phyloP scores from a whole-genome alignment of 2,888 invertebrate species.

The Tuta absoluta region DNA sequence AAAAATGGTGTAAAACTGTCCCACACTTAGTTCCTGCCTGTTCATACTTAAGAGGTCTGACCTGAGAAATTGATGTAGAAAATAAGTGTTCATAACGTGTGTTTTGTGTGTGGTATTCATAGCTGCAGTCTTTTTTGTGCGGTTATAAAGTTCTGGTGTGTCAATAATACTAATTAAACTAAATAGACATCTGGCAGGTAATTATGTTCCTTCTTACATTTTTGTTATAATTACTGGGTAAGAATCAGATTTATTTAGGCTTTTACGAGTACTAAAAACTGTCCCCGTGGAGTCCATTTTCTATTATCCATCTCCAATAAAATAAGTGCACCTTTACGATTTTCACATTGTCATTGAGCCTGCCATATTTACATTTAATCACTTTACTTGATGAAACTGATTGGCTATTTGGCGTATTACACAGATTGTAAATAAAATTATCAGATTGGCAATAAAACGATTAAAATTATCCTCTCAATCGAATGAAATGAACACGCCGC shows the following conservation, averaged over 20 bases:
- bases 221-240: too few relatives aligned
- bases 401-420: conserved; percentile 3
- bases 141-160: too few relatives aligned
- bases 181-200: too few relatives aligned
- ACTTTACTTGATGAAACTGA: not conserved
- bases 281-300: too few relatives aligned
- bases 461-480: not conserved
- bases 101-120: too few relatives aligned
- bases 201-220: too few relatives aligned
- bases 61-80: not conserved
- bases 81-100: not conserved
- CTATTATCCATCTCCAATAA: not conserved
- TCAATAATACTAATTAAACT: too few relatives aligned
- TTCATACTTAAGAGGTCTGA: not conserved
- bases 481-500: not conserved
- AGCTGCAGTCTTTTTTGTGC: too few relatives aligned
- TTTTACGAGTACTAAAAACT: too few relatives aligned
- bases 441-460: conserved; percentile 6
- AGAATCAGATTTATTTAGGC: too few relatives aligned
- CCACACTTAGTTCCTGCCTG: conserved; percentile 8
- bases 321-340: not conserved
- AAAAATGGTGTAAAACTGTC: conserved; percentile 2
- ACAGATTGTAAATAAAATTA: not conserved
- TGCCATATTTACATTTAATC: not conserved
- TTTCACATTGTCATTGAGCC: not conserved